phyloP scores from a whole-genome alignment of 2,888 invertebrate species.

The Ligdia adustata region DNA sequence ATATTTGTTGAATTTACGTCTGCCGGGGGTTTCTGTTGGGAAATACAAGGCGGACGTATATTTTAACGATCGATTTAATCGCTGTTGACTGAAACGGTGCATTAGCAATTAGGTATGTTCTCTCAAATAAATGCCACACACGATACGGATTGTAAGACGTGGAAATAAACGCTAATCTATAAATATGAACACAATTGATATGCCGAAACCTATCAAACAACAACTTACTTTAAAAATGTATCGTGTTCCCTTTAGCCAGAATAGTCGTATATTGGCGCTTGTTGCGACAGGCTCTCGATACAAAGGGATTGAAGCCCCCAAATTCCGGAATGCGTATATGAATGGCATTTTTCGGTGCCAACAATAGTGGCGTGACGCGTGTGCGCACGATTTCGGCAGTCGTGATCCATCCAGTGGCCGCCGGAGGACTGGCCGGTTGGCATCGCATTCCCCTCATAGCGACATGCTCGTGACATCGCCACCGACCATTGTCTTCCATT shows the following conservation, averaged over 20 bases:
- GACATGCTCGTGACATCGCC: constrained; percentile 67
- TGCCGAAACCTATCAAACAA: too few species aligned
- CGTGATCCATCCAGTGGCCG: constrained; percentile 41
- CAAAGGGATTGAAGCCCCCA: constrained; percentile 4
- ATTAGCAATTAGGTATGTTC: constrained; percentile 13
- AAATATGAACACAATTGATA: too few species aligned
- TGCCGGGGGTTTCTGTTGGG: constrained; percentile 18
- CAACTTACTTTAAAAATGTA: too few species aligned
- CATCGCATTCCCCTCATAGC: constrained; percentile 68
- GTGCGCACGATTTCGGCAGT: constrained; percentile 68
- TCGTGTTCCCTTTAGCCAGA: too few species aligned
- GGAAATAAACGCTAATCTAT: too few species aligned
- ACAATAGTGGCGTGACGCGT: constrained; percentile 49
- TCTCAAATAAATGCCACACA: constrained; percentile 9
- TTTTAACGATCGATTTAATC: constrained; percentile 21
- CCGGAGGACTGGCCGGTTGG: constrained; percentile 2
- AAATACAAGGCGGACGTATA: constrained; percentile 8
- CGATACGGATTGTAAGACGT: not conserved
- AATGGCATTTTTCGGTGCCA: constrained; percentile 28
- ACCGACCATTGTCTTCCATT: constrained; percentile 62
- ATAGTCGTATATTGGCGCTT: not conserved
- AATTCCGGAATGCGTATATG: constrained; percentile 34
- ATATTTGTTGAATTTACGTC: constrained; percentile 42
- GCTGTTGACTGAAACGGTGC: constrained; percentile 9
- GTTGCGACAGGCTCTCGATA: not conserved